These are phyloP conservation scores for Scaptomyza polygonia DNA, from an alignment of 2,888 invertebrate species.

Conservation along the genomic window DNA sequence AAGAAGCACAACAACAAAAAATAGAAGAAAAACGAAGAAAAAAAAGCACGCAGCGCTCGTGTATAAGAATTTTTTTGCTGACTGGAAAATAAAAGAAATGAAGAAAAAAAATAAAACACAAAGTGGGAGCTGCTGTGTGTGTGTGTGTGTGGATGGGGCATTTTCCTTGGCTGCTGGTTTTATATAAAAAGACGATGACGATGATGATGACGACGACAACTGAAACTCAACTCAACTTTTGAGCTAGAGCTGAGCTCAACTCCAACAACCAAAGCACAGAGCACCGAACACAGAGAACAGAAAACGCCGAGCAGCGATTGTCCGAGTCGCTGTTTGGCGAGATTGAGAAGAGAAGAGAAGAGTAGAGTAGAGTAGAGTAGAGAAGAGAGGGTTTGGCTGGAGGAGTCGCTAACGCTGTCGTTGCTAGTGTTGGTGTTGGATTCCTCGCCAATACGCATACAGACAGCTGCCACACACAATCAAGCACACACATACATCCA, in stretches of 20 bases:
- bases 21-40: constrained; percentile 18
- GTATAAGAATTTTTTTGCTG: constrained; percentile 72
- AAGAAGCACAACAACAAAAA: constrained; percentile 36
- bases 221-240: constrained; percentile 42
- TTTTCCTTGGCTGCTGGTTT: constrained; percentile 65
- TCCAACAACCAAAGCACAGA: constrained; percentile 17
- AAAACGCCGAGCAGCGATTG: constrained; percentile 29
- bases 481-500: constrained; percentile 17
- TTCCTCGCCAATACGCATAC: constrained; percentile 75
- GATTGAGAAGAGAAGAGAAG: background rate
- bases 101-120: constrained; percentile 43
- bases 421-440: constrained; percentile 15
- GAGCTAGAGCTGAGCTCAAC: constrained; percentile 40
- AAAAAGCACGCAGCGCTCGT: constrained; percentile 58
- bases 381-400: constrained; percentile 1
- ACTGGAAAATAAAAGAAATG: constrained; percentile 68
- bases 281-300: constrained; percentile 4
- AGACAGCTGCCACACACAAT: constrained; percentile 74
- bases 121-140: constrained; percentile 37
- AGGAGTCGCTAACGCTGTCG: constrained; percentile 34
- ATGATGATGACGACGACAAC: constrained; percentile 53
- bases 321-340: constrained; percentile 25
- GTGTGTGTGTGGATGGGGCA: constrained; percentile 39
- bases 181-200: constrained; percentile 60
- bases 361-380: too few relatives aligned